Evolutionary conservation across 2,113 vertebrate species (phyloP).

Genomic region (Callipepla squamata): DNA sequence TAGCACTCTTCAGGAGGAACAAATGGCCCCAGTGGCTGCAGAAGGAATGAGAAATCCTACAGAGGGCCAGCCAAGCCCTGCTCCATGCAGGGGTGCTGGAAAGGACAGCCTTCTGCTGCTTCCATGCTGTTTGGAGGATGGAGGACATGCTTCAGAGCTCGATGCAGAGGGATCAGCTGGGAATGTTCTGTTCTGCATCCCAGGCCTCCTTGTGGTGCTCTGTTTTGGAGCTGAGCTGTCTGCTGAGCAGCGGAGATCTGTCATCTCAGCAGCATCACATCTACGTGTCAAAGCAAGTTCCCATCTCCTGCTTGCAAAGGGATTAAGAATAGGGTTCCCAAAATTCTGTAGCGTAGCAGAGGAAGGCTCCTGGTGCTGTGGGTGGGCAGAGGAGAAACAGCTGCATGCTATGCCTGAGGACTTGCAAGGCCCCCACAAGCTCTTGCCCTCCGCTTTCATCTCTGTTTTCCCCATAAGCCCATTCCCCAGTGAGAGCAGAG

Average conservation of each 20-base stretch:
- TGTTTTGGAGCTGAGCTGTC: not conserved
- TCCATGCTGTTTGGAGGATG: not conserved
- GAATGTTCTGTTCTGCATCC: not conserved
- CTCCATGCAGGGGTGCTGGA: not conserved
- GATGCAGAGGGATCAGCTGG: not conserved
- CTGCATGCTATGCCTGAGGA: rapidly evolving
- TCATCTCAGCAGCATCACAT: not conserved
- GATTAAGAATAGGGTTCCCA: not conserved
- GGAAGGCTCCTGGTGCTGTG: not conserved
- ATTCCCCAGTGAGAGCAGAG: not conserved
- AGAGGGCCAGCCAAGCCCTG: not conserved
- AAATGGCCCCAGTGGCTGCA: not conserved
- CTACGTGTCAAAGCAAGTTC: not conserved
- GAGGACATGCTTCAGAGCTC: not conserved
- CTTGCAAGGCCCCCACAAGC: not conserved
- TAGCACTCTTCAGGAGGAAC: rapidly evolving
- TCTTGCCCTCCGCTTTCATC: rapidly evolving
- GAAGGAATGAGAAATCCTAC: not conserved
- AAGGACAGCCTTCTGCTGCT: not conserved
- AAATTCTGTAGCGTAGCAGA: rapidly evolving
- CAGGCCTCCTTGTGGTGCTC: not conserved
- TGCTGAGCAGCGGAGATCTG: not conserved
- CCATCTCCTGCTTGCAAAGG: not conserved
- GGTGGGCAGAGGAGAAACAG: not conserved
- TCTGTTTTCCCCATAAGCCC: not conserved